These are phyloP conservation scores for Sebastes itinus DNA, from an alignment of 2,797 vertebrate species.

Conservation along the genomic window DNA sequence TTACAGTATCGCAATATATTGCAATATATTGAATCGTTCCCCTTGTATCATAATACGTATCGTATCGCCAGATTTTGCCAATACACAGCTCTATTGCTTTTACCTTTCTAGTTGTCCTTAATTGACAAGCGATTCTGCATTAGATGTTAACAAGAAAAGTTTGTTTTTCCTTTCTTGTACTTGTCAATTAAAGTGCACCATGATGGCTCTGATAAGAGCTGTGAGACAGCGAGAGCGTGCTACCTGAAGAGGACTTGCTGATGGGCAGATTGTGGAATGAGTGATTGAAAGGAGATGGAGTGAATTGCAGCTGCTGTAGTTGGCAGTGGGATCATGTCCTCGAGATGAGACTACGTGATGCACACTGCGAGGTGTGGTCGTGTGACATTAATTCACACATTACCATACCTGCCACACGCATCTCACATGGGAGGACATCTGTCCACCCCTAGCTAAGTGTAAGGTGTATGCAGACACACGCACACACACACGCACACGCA, in stretches of 20 bases:
- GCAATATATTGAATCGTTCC: too few relatives aligned
- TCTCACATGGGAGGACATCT: background rate
- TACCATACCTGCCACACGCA: constrained; percentile 36
- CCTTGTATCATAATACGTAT: too few relatives aligned
- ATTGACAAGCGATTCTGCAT: constrained; percentile 1
- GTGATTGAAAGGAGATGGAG: constrained; percentile 45
- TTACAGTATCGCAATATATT: too few relatives aligned
- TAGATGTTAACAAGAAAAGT: background rate
- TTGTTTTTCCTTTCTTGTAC: background rate
- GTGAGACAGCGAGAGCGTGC: background rate
- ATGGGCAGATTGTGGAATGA: constrained; percentile 44
- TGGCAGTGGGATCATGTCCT: constrained; percentile 30
- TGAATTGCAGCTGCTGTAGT: constrained; percentile 31
- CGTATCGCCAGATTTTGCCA: too few relatives aligned
- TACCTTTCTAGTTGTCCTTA: background rate
- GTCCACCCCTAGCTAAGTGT: background rate
- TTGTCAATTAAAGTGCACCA: constrained; percentile 29
- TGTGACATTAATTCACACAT: constrained; percentile 48
- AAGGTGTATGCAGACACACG: constrained; percentile 1
- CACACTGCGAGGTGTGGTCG: constrained; percentile 15
- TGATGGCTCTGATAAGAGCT: constrained; percentile 25
- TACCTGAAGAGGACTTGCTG: constrained; percentile 41
- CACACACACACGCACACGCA: background rate
- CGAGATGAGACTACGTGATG: background rate
- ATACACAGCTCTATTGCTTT: background rate